phyloP scores from a whole-genome alignment of 2,797 vertebrate species.

The Danionella dracula region DNA sequence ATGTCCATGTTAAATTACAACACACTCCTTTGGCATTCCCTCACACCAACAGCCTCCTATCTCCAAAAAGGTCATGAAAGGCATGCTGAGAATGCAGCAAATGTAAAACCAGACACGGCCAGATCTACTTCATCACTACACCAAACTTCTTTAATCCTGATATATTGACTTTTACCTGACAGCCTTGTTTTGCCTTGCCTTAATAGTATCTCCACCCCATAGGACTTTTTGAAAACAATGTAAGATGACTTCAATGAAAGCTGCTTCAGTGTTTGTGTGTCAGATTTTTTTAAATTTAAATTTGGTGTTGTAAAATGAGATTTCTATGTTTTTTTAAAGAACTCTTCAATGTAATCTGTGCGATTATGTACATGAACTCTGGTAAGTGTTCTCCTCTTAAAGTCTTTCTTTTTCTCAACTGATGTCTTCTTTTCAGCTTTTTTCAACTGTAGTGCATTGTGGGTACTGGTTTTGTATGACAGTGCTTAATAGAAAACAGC shows the following conservation, averaged over 20 bases:
- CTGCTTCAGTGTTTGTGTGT: neutral
- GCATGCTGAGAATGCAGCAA: slow-evolving; percentile 35
- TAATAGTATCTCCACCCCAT: neutral
- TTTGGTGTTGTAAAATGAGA: neutral
- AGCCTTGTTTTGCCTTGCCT: neutral
- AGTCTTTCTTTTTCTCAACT: slow-evolving; percentile 19
- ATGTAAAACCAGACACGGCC: neutral
- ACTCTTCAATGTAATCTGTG: neutral
- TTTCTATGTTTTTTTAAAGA: slow-evolving; percentile 5
- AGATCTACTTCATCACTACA: neutral
- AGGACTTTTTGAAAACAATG: neutral
- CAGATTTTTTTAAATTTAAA: neutral
- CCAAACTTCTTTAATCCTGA: neutral
- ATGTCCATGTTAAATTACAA: neutral
- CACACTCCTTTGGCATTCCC: neutral
- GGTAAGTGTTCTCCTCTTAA: neutral
- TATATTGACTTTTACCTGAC: neutral
- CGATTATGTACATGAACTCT: neutral
- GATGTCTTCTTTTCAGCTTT: slow-evolving; percentile 33
- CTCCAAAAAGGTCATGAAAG: slow-evolving; percentile 29
- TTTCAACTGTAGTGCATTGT: neutral
- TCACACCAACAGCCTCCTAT: neutral
- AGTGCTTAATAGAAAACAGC: slow-evolving; percentile 28
- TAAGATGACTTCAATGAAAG: neutral
- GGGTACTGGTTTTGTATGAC: slow-evolving; percentile 17